Evolutionary conservation across 2,888 invertebrate genomes (phyloP).

Genomic region (Ecliptopera silaceata): DNA sequence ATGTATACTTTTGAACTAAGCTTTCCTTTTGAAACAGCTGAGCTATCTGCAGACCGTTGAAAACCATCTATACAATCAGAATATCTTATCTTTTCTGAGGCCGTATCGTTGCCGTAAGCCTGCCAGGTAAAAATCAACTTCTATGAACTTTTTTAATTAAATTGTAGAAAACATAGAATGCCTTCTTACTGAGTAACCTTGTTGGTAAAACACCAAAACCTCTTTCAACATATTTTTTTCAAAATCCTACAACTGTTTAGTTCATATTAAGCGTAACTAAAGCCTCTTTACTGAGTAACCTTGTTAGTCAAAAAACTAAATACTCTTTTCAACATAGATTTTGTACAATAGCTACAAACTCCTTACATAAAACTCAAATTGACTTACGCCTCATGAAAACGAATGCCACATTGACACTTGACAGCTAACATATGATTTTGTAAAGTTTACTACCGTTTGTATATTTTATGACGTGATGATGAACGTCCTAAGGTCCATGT

Average conservation of each 20-base stretch:
- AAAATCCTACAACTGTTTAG: too few species aligned
- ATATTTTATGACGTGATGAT: slow-evolving; percentile 58
- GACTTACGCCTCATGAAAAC: too few species aligned
- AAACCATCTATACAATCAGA: too few species aligned
- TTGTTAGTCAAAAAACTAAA: neutral
- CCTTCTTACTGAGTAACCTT: neutral
- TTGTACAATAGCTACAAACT: neutral
- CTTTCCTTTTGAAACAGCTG: too few species aligned
- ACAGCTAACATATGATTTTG: slow-evolving; percentile 20
- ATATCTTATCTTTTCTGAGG: too few species aligned
- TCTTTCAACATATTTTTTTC: too few species aligned
- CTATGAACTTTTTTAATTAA: neutral
- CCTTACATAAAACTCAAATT: neutral
- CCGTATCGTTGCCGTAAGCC: too few species aligned
- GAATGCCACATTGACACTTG: slow-evolving; percentile 3
- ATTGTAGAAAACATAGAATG: neutral
- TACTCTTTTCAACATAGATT: neutral
- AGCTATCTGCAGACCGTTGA: too few species aligned
- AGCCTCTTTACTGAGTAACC: too few species aligned
- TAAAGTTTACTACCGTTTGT: slow-evolving; percentile 16
- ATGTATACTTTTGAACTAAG: too few species aligned
- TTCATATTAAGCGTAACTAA: too few species aligned
- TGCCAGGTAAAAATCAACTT: too few species aligned
- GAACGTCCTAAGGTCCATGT: slow-evolving; percentile 74
- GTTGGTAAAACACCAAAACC: neutral